Base-by-base conservation (phyloP, 2,113 vertebrate species). In the Heterotis niloticus region DNA sequence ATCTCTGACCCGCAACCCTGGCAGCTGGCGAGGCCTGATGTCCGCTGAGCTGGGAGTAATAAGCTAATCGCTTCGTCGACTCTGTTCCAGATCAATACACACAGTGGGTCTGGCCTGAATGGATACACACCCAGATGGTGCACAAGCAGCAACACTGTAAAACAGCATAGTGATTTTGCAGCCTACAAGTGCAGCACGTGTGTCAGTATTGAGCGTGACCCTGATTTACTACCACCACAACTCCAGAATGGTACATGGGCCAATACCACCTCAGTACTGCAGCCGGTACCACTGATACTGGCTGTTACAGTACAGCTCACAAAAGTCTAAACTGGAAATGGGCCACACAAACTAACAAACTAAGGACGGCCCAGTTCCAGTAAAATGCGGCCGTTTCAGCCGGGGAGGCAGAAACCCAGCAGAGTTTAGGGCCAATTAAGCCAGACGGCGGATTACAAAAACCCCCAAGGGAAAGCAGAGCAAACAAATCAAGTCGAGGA, bases 401-500 rank as follows among this genome's bases (percentile, higher is more conserved):
- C 28, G n/a, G 34, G 34, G 34, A 44, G 34, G 51, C 81, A 51
- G n/a, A 64, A 56, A n/a, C 75, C 26, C 52, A 24, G 64, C 14
- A 17, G 60, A 66, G 71, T 66, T 44, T 44, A 76, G 23, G 44
- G 51, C 74, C 79, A 81, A 86, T 84, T 80, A 83, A 83, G 81
- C 80, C 65, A 76, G 82, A 86, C 77, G 79, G 78, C 51, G 69
- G 69, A 84, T 83, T 78, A 83, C 60, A 14, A 29, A n/a, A 82
- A 59, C 59, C 52, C 60, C 54, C 69, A 11, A 56, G 54, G 18
- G 59, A 83, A 81, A 79, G 82, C 79, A 79, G 59, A 82, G 81
- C 70, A 73, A 56, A 73, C 51, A 56, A 9, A n/a, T 10, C 44
- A 29, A 18, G 69, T 9, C 52, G 12, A 4, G 52, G 70, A 73